A percentile compares a stretch with the other conserved stretches of the same genome.
Conservation (phyloP, 1,140 invertebrate genomes). For the Lerema accius region DNA sequence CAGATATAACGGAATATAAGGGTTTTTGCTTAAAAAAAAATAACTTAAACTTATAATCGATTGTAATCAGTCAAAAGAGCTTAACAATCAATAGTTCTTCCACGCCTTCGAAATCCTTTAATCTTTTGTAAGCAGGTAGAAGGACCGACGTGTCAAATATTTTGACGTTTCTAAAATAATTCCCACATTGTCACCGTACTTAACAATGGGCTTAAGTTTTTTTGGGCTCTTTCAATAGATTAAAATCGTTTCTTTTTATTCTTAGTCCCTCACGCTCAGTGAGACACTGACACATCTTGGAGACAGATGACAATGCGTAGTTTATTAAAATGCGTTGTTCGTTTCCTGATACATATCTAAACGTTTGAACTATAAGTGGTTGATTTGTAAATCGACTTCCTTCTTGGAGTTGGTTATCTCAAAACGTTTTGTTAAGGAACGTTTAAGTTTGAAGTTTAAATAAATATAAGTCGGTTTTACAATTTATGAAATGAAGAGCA, state of each 20-base stretch:
- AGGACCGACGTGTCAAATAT: slow-evolving; percentile 28
- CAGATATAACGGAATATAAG: not conserved
- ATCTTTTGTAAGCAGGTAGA: slow-evolving; percentile 22
- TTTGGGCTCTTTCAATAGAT: slow-evolving; percentile 24
- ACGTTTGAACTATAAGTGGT: not conserved
- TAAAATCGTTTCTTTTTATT: slow-evolving; percentile 7
- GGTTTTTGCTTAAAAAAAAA: not conserved
- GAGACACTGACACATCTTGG: slow-evolving; percentile 24
- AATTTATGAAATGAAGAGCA: too few species aligned
- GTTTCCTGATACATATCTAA: slow-evolving; percentile 17
- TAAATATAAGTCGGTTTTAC: too few species aligned
- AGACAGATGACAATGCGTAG: slow-evolving; percentile 14
- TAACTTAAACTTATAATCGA: slow-evolving; percentile 15
- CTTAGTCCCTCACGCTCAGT: slow-evolving; percentile 4
- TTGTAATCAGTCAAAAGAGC: slow-evolving; percentile 15
- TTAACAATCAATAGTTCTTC: slow-evolving; percentile 25
- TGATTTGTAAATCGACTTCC: not conserved
- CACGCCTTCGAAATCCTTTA: slow-evolving; percentile 12
- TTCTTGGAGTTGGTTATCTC: not conserved
- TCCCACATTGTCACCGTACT: slow-evolving; percentile 20
- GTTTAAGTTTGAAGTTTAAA: not conserved
- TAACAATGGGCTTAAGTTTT: slow-evolving; percentile 17
- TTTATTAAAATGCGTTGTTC: slow-evolving; percentile 18
- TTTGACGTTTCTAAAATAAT: slow-evolving; percentile 30
- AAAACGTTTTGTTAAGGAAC: not conserved